Evolutionary conservation across 2,113 vertebrate genomes (phyloP), one percentile per base, ranked within the genome.

Genomic region (Ctenodactylus gundi): DNA sequence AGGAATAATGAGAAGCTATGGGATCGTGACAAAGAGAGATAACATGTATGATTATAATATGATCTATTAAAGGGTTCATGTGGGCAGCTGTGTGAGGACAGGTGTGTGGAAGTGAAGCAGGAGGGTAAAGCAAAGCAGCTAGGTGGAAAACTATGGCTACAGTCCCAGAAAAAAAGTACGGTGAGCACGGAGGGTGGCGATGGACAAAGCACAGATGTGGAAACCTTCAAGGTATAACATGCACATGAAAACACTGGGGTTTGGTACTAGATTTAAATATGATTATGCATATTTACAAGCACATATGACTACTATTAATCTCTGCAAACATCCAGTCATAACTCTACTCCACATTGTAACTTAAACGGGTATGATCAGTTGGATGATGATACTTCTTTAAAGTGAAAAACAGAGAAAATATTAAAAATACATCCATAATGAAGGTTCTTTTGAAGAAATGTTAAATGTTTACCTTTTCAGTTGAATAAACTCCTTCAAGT

Each of bases 371-470:
- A 78, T 90, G 75, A 92, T 86, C 82, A 92, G 84, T 77, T 72
- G 77, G 55, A 88, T 93, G 82, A 89, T 93, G 68, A 94, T 62
- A 85, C 39, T 75, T 62, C 92, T 92, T 95, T 96, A 93, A 93
- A 78, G 49, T n/a, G 77, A 87, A 94, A 41, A 90, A 88, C 57
- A 80, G 67, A 90, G 62, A 64, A 91, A 81, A 81, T 92, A 92
- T 34, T 94, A 80, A 94, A 93, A 93, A 94, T 60, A 78, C 14
- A 93, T 88, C 46, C 15, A 93, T 27, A 88, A 96, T 73, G 81
- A 94, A 81, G 44, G n/a, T 85, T 80, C 27, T 62, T 67, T 77
- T 67, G 46, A 85, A 92, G 55, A 46, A 85, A 88, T 60, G 39
- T 70, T 86, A 88, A 88, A 65, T 68, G n/a, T n/a, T n/a, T n/a